A percentile compares a stretch with the other conserved stretches of the same genome.
Evolutionary conservation across 2,113 vertebrate species (phyloP).

Genomic region (Prunella fulvescens): DNA sequence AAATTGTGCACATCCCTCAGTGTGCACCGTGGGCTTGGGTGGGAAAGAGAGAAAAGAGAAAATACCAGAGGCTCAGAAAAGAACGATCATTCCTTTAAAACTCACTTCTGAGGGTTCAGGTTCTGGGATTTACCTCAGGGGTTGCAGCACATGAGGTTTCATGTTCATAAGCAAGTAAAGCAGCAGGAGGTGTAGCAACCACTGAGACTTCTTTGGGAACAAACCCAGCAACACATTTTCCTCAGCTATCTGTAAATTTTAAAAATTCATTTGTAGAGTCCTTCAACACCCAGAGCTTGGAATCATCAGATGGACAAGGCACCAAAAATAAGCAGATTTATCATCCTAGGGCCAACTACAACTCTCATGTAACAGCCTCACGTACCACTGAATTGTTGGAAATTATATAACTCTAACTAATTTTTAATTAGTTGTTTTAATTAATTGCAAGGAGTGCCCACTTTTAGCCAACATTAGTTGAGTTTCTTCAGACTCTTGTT

Average conservation of each 20-base stretch:
- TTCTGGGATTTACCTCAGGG: not conserved
- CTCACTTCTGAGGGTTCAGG: not conserved
- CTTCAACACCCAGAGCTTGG: not conserved
- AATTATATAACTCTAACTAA: not conserved
- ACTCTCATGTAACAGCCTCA: not conserved
- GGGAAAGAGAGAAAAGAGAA: not conserved
- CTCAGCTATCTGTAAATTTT: not conserved
- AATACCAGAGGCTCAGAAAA: not conserved
- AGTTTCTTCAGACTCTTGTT: not conserved
- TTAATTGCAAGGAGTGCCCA: not conserved
- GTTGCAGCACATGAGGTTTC: not conserved
- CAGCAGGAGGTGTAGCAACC: not conserved
- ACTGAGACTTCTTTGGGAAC: not conserved
- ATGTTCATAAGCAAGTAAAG: not conserved
- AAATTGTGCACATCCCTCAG: not conserved
- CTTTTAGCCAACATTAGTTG: not conserved
- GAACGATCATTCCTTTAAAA: not conserved
- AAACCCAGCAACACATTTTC: not conserved
- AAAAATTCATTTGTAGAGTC: not conserved
- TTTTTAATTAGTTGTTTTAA: not conserved
- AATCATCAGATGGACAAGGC: not conserved
- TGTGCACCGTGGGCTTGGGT: fast-evolving
- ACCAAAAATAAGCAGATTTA: not conserved
- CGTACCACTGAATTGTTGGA: fast-evolving
- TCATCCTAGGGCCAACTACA: not conserved